Evolutionary conservation across 2,113 vertebrate species (phyloP).

Genomic region (Antennarius striatus): DNA sequence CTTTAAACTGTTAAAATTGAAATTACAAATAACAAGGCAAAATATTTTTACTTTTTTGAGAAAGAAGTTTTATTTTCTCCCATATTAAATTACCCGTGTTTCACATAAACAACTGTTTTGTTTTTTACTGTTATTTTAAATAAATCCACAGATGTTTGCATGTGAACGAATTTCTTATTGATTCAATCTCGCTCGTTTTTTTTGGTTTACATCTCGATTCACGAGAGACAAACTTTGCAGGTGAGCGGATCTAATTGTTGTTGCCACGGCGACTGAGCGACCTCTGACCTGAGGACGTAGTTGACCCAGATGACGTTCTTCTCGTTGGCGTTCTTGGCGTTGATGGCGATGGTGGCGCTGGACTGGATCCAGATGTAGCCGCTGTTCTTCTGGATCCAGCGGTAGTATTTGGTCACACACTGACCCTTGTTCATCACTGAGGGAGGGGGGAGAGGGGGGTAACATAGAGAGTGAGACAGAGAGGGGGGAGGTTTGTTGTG

Average conservation of each 20-base stretch:
- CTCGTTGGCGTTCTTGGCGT: constrained; percentile 95
- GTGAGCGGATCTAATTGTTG: background rate
- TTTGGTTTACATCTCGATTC: background rate
- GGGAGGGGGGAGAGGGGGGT: constrained; percentile 1
- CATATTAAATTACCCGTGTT: too few relatives aligned
- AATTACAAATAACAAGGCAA: too few relatives aligned
- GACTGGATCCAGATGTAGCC: constrained; percentile 99
- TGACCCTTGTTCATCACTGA: constrained; percentile 98
- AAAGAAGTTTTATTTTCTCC: too few relatives aligned
- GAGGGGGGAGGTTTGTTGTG: background rate
- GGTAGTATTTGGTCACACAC: constrained; percentile 98
- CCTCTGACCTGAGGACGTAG: constrained; percentile 94
- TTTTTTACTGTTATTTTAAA: too few relatives aligned
- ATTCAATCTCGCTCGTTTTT: background rate
- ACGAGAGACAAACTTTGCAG: background rate
- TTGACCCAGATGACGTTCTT: constrained; percentile 99
- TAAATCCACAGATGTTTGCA: too few relatives aligned
- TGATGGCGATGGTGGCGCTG: constrained; percentile 95
- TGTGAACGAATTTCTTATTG: too few relatives aligned
- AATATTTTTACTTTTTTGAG: too few relatives aligned
- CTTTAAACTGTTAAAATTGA: too few relatives aligned
- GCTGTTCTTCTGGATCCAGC: constrained; percentile 98
- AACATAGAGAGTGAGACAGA: background rate
- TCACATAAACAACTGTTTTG: too few relatives aligned
- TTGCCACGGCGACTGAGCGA: background rate